These are phyloP conservation scores for Cheilosia vulpina DNA, from an alignment of 2,888 invertebrate genomes.

Conservation along the genomic window DNA sequence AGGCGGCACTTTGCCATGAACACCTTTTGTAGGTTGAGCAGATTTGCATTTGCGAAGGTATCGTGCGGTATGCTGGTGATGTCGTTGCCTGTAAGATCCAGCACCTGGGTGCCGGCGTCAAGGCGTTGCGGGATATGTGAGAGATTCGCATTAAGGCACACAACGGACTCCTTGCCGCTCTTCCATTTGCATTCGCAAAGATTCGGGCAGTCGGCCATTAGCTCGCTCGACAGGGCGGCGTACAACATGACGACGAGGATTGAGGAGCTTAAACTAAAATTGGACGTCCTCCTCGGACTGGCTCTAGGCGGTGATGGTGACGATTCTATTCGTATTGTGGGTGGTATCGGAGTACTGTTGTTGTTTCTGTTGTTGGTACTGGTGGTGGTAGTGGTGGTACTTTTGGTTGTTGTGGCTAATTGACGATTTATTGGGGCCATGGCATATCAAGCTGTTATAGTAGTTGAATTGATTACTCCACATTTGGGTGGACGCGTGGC, in stretches of 20 bases:
- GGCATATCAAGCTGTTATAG: conserved; percentile 78
- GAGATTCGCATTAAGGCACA: conserved; percentile 91
- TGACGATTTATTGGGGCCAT: conserved; percentile 78
- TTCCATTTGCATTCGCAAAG: conserved; percentile 95
- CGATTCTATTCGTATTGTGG: conserved; percentile 49
- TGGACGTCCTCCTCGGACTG: conserved; percentile 41
- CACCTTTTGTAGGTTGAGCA: conserved; percentile 92
- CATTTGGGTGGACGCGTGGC: conserved; percentile 76
- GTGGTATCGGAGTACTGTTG: conserved; percentile 40
- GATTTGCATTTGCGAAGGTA: conserved; percentile 89
- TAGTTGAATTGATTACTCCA: conserved; percentile 77
- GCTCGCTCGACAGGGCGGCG: conserved; percentile 78
- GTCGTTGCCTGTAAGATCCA: conserved; percentile 91
- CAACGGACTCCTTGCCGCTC: conserved; percentile 92
- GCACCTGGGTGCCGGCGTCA: conserved; percentile 91
- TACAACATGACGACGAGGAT: conserved; percentile 68
- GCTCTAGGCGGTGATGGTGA: conserved; percentile 46
- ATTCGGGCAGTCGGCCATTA: conserved; percentile 87
- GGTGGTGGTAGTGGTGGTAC: conserved; percentile 56
- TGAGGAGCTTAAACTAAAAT: conserved; percentile 65
- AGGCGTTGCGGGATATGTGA: conserved; percentile 89
- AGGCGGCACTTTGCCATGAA: conserved; percentile 89
- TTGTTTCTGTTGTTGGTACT: conserved; percentile 54
- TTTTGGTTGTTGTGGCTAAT: conserved; percentile 73
- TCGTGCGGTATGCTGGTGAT: conserved; percentile 88